Percentiles rank a stretch among this genome's conserved stretches.
phyloP scores from a whole-genome alignment of 2,113 vertebrate genomes.

The Irena cyanogastra region DNA sequence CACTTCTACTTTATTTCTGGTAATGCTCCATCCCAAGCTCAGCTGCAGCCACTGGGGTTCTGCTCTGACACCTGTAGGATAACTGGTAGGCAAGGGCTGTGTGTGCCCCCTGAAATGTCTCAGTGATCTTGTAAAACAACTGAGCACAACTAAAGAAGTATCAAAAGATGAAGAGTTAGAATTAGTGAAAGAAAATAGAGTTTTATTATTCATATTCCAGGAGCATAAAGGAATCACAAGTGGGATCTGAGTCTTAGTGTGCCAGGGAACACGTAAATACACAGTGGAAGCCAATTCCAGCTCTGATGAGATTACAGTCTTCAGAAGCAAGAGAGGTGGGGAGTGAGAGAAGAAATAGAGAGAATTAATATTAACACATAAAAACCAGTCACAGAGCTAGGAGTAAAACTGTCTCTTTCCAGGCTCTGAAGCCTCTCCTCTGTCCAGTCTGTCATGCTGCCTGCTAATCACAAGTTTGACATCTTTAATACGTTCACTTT shows the following conservation, averaged over 20 bases:
- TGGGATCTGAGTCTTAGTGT: neutral
- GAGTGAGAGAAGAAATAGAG: constrained; percentile 7
- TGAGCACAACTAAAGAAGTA: neutral
- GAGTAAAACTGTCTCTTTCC: neutral
- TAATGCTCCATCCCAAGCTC: neutral
- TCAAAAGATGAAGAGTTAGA: neutral
- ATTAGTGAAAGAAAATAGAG: neutral
- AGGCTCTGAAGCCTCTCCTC: neutral
- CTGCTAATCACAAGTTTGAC: neutral
- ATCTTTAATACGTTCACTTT: neutral
- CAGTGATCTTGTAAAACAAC: neutral
- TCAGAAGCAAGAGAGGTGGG: neutral
- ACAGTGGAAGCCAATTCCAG: neutral
- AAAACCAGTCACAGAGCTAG: neutral
- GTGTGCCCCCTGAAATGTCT: neutral
- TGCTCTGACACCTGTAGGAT: neutral
- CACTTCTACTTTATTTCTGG: neutral
- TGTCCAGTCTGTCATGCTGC: neutral
- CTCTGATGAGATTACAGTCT: neutral
- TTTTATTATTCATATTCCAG: neutral
- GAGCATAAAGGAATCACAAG: neutral
- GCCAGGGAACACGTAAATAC: neutral
- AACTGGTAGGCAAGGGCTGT: neutral
- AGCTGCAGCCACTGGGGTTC: neutral
- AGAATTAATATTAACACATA: neutral